These are phyloP conservation scores for Dioctria linearis DNA, from an alignment of 2,888 invertebrate genomes.

Conservation along the genomic window DNA sequence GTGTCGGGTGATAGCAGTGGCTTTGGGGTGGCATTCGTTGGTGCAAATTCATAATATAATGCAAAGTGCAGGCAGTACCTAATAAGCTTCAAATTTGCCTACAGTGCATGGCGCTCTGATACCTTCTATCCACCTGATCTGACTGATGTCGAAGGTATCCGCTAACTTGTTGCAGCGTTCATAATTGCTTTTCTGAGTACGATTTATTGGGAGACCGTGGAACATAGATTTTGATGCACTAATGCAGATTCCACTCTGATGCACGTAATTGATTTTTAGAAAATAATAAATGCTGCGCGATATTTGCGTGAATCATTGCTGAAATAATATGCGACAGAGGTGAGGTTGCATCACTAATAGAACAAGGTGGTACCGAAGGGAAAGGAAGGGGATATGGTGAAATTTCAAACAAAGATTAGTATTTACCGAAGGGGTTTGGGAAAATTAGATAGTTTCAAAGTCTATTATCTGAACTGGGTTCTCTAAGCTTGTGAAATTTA, in stretches of 20 bases:
- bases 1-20: too few relatives aligned
- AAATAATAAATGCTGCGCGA: slow-evolving; percentile 20
- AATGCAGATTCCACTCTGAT: neutral
- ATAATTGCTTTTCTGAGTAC: slow-evolving; percentile 40
- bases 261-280: neutral
- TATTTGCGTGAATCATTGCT: slow-evolving; percentile 38
- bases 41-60: slow-evolving; percentile 5
- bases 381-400: too few relatives aligned
- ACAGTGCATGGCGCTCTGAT: neutral
- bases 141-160: slow-evolving; percentile 4
- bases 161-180: slow-evolving; percentile 24
- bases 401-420: too few relatives aligned
- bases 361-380: neutral
- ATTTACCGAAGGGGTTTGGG: too few relatives aligned
- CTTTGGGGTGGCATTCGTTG: neutral
- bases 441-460: too few relatives aligned
- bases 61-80: neutral
- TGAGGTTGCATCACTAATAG: neutral
- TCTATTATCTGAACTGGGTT: too few relatives aligned
- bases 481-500: too few relatives aligned
- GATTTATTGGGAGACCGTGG: neutral
- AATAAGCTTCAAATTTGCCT: slow-evolving; percentile 19
- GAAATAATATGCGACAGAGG: neutral
- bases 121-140: neutral
- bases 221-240: slow-evolving; percentile 9